phyloP scores from a whole-genome alignment of 2,888 invertebrate species.

The Pyralis farinalis region DNA sequence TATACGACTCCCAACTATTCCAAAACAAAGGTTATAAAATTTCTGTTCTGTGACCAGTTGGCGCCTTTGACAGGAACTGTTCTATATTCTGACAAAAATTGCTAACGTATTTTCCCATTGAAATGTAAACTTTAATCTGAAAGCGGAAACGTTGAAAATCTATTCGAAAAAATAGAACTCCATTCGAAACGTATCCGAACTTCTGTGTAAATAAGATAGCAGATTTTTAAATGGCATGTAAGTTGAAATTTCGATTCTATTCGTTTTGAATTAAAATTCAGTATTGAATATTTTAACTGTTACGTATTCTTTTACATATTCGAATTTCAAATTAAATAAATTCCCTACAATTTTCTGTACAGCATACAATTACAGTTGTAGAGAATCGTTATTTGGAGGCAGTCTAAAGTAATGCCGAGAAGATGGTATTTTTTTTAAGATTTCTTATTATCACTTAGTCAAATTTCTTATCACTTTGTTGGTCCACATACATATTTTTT shows the following conservation, averaged over 20 bases:
- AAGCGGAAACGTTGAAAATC: slow-evolving; percentile 15
- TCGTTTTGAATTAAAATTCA: neutral
- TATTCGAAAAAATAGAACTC: slow-evolving; percentile 16
- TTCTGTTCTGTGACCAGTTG: slow-evolving; percentile 4
- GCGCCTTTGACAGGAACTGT: slow-evolving; percentile 48
- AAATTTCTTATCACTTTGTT: no score
- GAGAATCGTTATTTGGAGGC: no score
- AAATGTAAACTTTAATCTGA: slow-evolving; percentile 16
- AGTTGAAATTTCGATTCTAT: slow-evolving; percentile 20
- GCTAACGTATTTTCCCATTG: slow-evolving; percentile 7
- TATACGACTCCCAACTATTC: slow-evolving; percentile 11
- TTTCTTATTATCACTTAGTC: no score
- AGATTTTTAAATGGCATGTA: slow-evolving; percentile 30
- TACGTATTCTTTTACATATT: no score
- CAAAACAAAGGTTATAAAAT: no score
- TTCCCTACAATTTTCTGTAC: no score
- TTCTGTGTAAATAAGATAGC: slow-evolving; percentile 53
- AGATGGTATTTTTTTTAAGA: no score
- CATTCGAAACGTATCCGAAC: slow-evolving; percentile 30
- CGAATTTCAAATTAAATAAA: no score
- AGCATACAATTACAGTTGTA: no score
- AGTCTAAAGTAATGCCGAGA: no score
- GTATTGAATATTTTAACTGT: neutral
- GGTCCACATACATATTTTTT: no score
- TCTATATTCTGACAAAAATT: slow-evolving; percentile 36